These are phyloP conservation scores for Dendrolimus kikuchii DNA, from an alignment of 1,140 invertebrate species.

Conservation along the genomic window DNA sequence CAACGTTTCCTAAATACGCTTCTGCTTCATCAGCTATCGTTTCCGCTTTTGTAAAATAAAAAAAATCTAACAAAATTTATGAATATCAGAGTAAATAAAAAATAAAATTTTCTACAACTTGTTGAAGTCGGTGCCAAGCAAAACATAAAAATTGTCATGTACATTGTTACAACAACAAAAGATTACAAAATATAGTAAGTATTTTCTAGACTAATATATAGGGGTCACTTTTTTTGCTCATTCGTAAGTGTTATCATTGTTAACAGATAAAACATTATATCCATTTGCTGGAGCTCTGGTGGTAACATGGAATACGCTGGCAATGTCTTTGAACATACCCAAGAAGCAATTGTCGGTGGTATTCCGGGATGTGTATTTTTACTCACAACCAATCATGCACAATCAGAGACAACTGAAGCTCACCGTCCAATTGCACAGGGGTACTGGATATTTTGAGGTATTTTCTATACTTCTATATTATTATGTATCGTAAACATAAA, in stretches of 20 bases:
- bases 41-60: too few relatives aligned
- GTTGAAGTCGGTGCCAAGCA: too few relatives aligned
- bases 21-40: too few relatives aligned
- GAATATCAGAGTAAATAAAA: too few relatives aligned
- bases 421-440: conserved; percentile 5
- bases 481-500: background rate
- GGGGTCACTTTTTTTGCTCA: too few relatives aligned
- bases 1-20: too few relatives aligned
- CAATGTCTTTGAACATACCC: conserved; percentile 22
- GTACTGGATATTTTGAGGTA: conserved; percentile 28
- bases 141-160: too few relatives aligned
- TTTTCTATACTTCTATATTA: background rate
- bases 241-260: background rate
- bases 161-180: too few relatives aligned
- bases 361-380: conserved; percentile 28
- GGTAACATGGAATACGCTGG: conserved; percentile 36
- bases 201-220: too few relatives aligned
- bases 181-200: too few relatives aligned
- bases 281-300: conserved; percentile 33
- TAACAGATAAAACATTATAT: conserved; percentile 27
- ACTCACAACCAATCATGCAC: conserved; percentile 15
- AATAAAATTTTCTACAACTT: too few relatives aligned
- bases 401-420: conserved; percentile 7
- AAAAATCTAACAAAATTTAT: too few relatives aligned
- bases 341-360: conserved; percentile 25